Evolutionary conservation across 2,113 vertebrate genomes (phyloP), one percentile per base, ranked within the genome.

Genomic region (Trematomus loennbergii): DNA sequence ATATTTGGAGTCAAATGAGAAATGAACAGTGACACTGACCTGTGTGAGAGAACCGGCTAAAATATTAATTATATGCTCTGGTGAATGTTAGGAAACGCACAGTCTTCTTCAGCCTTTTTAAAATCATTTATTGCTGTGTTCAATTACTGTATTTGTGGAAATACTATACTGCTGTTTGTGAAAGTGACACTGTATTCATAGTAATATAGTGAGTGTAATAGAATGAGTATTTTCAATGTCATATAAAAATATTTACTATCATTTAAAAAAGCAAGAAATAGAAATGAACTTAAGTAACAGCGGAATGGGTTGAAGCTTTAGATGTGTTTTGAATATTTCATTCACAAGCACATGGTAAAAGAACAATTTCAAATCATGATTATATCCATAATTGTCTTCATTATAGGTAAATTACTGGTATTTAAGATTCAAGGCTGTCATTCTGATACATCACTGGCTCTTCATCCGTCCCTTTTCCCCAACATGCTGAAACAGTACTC

Each of bases 111-210:
- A 75, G 63, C 65, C 78, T 85, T 88, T 90, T 80, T 13, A 74
- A 40, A 77, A 86, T 82, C 25, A 80, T 91, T 78, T 82, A 91
- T 74, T 89, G 69, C 75, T 85, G 78, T 76, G 63, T 64, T 86
- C 20, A 67, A 55, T 79, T 71, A 78, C 55, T 75, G 79, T 88
- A 75, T 78, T 87, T 79, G 79, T 82, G 76, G 84, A n/a, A 79
- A 62, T 68, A 61, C 25, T 78, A 82, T 68, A 79, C 58, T 74
- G 67, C 33, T 55, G 60, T 66, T 73, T 75, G 67, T 83, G 65
- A 76, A 78, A 66, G 78, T 81, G 55, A 62, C 63, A 75, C 70
- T 83, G 86, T 63, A 62, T 87, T 85, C 52, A 86, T 81, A 75
- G 58, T 10, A 81, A 64, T 75, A 69, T 81, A 50, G 62, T 84